Percentiles rank a stretch among this genome's conserved stretches.
Evolutionary conservation across 2,113 vertebrate species (phyloP).

Genomic region (Crocuta crocuta): DNA sequence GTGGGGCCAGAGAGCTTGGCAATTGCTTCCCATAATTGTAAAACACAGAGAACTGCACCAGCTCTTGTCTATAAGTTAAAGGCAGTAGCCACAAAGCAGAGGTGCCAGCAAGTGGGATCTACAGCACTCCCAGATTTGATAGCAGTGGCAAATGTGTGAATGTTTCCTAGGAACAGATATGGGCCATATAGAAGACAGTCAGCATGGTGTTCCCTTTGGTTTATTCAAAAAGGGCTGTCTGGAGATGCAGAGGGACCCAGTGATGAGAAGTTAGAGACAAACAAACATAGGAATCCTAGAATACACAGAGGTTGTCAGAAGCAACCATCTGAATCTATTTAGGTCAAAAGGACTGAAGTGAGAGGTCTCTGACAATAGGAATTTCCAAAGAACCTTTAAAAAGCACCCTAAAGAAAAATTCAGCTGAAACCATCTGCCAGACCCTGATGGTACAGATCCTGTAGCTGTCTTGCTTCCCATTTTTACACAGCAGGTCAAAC

Average conservation of each 20-base stretch:
- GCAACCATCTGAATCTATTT: not conserved
- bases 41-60: not conserved
- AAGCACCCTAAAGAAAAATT: not conserved
- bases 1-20: not conserved
- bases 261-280: not conserved
- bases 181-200: not conserved
- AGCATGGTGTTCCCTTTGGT: not conserved
- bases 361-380: not conserved
- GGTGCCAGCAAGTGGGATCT: not conserved
- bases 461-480: not conserved
- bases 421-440: not conserved
- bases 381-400: slow-evolving; percentile 33
- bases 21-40: not conserved
- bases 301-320: not conserved
- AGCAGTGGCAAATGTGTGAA: not conserved
- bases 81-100: not conserved
- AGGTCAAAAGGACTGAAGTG: not conserved
- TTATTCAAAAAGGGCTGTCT: not conserved
- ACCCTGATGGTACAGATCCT: not conserved
- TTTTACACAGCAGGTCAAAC: not conserved
- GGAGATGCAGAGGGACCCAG: not conserved
- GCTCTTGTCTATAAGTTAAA: not conserved
- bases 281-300: not conserved
- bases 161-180: not conserved
- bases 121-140: not conserved